These are phyloP conservation scores for Bubalus kerabau DNA, from an alignment of 2,113 vertebrate species.

Conservation along the genomic window DNA sequence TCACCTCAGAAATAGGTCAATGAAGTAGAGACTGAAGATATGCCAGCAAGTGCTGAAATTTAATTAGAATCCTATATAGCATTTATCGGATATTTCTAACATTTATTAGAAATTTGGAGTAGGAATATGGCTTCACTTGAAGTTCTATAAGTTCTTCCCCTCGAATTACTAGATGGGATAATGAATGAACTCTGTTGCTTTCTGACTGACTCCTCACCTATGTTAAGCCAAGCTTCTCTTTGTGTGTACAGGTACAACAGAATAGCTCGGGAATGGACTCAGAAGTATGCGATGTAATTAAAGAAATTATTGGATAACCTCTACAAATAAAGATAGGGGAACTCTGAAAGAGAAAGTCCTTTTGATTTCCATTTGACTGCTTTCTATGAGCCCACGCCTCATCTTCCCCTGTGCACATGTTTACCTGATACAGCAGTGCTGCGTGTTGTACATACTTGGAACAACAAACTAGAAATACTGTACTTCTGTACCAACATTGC, in stretches of 20 bases:
- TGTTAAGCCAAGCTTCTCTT: slow-evolving; percentile 77
- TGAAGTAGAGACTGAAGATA: background rate
- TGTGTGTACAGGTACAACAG: slow-evolving; percentile 95
- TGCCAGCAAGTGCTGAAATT: slow-evolving; percentile 3
- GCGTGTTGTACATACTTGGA: slow-evolving; percentile 90
- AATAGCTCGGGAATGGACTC: slow-evolving; percentile 99
- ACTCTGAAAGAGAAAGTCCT: slow-evolving; percentile 97
- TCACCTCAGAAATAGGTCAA: background rate
- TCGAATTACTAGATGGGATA: slow-evolving; percentile 16
- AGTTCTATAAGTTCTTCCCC: background rate
- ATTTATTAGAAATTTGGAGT: background rate
- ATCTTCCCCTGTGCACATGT: slow-evolving; percentile 88
- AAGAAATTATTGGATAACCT: slow-evolving; percentile 95
- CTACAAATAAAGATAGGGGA: slow-evolving; percentile 96
- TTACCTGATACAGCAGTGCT: slow-evolving; percentile 87
- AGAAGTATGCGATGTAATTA: slow-evolving; percentile 99
- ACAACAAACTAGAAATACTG: slow-evolving; percentile 88
- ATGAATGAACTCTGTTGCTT: slow-evolving; percentile 51
- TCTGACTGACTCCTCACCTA: slow-evolving; percentile 32
- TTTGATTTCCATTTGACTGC: slow-evolving; percentile 99
- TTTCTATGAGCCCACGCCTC: slow-evolving; percentile 97
- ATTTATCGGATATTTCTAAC: background rate
- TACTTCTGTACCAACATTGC: slow-evolving; percentile 87
- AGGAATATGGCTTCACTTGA: slow-evolving; percentile 10
- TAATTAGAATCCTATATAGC: background rate